These are phyloP conservation scores for Volucella inflata DNA, from an alignment of 2,888 invertebrate species.

Conservation along the genomic window DNA sequence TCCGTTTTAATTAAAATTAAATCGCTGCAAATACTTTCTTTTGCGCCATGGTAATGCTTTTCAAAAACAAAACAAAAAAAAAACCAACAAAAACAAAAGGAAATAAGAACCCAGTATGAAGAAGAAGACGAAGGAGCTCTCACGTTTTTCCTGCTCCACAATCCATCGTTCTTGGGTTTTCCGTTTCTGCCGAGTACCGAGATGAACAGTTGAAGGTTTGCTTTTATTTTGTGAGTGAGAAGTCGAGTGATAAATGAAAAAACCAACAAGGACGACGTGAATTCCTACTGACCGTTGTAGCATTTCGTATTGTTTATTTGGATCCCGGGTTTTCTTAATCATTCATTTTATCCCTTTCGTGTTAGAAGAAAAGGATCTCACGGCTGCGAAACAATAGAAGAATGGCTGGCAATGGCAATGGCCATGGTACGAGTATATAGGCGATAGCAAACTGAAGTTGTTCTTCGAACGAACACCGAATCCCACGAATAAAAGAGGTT, in stretches of 20 bases:
- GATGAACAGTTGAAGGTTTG: too few relatives aligned
- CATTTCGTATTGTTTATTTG: conserved; percentile 58
- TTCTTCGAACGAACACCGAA: conserved; percentile 3
- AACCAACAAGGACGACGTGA: conserved; percentile 36
- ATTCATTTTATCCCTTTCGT: conserved; percentile 58
- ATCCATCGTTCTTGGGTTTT: background rate
- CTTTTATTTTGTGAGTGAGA: conserved; percentile 18
- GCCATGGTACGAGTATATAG: background rate
- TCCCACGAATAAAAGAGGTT: conserved; percentile 31
- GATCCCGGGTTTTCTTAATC: conserved; percentile 59
- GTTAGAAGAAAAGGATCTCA: conserved; percentile 51
- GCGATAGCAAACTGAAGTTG: conserved; percentile 10
- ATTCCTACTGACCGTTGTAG: conserved; percentile 54
- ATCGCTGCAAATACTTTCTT: conserved; percentile 66
- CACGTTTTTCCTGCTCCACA: conserved; percentile 24
- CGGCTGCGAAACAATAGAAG: conserved; percentile 27
- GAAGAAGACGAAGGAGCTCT: background rate
- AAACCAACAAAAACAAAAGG: background rate
- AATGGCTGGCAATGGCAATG: conserved; percentile 27
- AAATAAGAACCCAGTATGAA: too few relatives aligned
- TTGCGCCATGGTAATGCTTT: background rate
- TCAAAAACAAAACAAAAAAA: conserved; percentile 1
- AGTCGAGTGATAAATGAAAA: conserved; percentile 68
- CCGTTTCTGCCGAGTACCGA: conserved; percentile 17
- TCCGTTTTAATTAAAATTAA: conserved; percentile 73